phyloP scores from a whole-genome alignment of 2,113 vertebrate species.

The Corvus moneduloides region DNA sequence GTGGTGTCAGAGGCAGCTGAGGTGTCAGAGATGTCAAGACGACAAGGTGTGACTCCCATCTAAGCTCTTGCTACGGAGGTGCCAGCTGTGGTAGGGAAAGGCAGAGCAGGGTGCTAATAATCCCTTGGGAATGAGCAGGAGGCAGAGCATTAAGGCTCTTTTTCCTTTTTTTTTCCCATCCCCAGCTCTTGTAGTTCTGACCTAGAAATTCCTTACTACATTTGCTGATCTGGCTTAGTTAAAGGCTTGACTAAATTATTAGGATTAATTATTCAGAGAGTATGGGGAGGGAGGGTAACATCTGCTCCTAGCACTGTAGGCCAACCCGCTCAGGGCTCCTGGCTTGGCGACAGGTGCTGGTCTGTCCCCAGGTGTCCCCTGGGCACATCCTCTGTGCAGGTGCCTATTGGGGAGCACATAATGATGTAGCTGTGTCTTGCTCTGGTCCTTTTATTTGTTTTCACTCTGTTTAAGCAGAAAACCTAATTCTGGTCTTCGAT shows the following conservation, averaged over 20 bases:
- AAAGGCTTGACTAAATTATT: not conserved
- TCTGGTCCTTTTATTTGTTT: not conserved
- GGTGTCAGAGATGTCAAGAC: not conserved
- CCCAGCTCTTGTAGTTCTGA: not conserved
- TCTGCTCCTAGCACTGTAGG: not conserved
- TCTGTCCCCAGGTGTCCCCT: not conserved
- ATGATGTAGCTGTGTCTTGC: not conserved
- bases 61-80: not conserved
- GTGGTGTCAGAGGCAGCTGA: not conserved
- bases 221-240: constrained; percentile 13
- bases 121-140: not conserved
- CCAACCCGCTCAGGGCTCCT: not conserved
- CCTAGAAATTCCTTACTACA: constrained; percentile 12
- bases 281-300: not conserved
- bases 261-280: not conserved
- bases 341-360: not conserved
- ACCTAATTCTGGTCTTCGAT: not conserved
- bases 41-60: not conserved
- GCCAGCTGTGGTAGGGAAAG: not conserved
- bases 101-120: not conserved
- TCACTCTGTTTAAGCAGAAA: not conserved
- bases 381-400: not conserved
- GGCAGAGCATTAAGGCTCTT: not conserved
- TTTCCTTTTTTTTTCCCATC: not conserved
- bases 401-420: fast-evolving